Evolutionary conservation across 2,888 invertebrate species (phyloP).

Genomic region (Cecidostiba fungosa): DNA sequence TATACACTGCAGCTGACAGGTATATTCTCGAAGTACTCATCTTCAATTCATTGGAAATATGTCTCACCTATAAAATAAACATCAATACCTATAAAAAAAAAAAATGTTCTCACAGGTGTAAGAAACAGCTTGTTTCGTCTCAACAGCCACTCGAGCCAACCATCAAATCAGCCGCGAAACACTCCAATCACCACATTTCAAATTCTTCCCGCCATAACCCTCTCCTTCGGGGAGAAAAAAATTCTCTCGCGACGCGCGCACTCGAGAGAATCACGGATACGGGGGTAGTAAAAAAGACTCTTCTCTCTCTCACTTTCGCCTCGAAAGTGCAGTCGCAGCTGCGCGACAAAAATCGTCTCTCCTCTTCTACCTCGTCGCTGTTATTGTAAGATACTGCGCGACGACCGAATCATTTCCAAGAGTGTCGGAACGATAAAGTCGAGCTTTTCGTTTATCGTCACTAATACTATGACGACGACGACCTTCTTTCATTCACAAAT

Average conservation of each 20-base stretch:
- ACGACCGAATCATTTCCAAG: slow-evolving; percentile 39
- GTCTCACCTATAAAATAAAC: background rate
- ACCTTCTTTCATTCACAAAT: background rate
- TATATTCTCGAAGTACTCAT: background rate
- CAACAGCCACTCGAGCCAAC: background rate
- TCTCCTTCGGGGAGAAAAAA: background rate
- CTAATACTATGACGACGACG: background rate
- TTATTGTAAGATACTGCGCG: slow-evolving; percentile 46
- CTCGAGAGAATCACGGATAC: background rate
- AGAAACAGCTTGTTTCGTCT: slow-evolving; percentile 3
- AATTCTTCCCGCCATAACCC: slow-evolving; percentile 7
- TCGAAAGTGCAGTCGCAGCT: slow-evolving; percentile 15
- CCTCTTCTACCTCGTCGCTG: background rate
- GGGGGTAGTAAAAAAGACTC: slow-evolving; percentile 20
- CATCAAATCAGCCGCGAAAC: slow-evolving; percentile 7
- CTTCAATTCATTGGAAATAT: background rate
- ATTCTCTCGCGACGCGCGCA: background rate
- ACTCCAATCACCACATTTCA: slow-evolving; percentile 19
- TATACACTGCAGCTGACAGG: background rate
- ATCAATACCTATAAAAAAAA: background rate
- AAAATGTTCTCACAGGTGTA: background rate
- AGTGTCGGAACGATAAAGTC: slow-evolving; percentile 22
- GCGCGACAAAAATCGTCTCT: slow-evolving; percentile 35
- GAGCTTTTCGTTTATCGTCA: slow-evolving; percentile 43
- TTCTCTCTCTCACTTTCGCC: background rate